Base-by-base conservation (phyloP, 2,888 invertebrate species). In the Limnephilus marmoratus region DNA sequence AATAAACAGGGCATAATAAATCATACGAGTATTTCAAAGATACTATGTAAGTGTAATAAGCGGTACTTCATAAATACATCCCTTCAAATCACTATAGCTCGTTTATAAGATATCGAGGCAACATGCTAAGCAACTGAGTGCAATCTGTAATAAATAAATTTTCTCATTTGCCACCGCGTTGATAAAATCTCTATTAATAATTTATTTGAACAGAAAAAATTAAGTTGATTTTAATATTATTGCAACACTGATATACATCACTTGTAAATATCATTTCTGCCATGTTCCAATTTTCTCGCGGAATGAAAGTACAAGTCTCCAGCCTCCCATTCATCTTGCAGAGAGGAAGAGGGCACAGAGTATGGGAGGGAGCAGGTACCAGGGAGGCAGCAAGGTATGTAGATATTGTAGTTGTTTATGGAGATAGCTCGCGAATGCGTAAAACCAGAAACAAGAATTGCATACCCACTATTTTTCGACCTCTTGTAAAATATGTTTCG, bases 271-370 rank as follows among this genome's bases (percentile, higher is more conserved):
- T 85, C 18, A 85, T 85, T 85, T 45, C 85, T 85, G 41, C 85
- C 87, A 31, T 87, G 87, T 87, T 87, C 87, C 87, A 87, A 87
- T 87, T 87, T 87, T 15, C 87, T 87, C 34, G 85, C 85, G 37
- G 31, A 87, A 53, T 87, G 53, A 29, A 87, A 87, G 87, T 53
- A 53, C 87, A 49, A 68, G 34, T 53, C 87, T 87, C 68, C n/a
- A 29, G n/a, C n/a, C 85, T 85, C 34, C 87, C 87, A 87, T 87
- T 53, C 87, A 53, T 87, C 87, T 87, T 87, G 41, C 41, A 7
- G 83, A 34, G 83, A 18, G 37, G 83, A 68, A 68, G 53, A 68
- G 18, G 1, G 18, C 53, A 7, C 53, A 68, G 18, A 68, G 53
- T 68, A 68, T 24, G 18, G 13, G 24, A 68, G 53, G 53, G 7